These are phyloP conservation scores for Synanthedon vespiformis DNA, from an alignment of 2,888 invertebrate genomes.

Conservation along the genomic window DNA sequence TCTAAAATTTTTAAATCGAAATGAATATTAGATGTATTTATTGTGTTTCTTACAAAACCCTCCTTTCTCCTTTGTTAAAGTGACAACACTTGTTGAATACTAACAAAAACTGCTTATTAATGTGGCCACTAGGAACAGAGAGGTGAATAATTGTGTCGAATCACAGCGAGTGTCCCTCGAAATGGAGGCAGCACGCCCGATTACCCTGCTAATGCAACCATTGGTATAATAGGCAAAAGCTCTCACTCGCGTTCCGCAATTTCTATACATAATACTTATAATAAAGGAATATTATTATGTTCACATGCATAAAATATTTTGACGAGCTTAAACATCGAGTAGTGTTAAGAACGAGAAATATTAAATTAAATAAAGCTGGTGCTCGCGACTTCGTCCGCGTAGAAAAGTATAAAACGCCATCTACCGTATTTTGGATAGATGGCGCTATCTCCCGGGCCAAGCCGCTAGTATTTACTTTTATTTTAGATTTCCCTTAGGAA, in stretches of 20 bases:
- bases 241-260: constrained; percentile 19
- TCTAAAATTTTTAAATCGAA: too few species aligned
- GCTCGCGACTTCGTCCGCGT: too few species aligned
- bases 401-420: too few species aligned
- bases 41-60: not conserved
- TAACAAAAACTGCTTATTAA: constrained; percentile 11
- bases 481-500: too few species aligned
- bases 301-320: not conserved
- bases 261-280: constrained; percentile 14
- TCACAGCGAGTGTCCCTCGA: constrained; percentile 22
- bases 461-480: too few species aligned
- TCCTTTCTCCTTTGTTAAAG: constrained; percentile 2
- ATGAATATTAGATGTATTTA: too few species aligned
- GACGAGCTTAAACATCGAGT: too few species aligned
- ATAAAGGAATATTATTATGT: not conserved
- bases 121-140: constrained; percentile 2
- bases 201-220: constrained; percentile 30
- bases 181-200: constrained; percentile 25
- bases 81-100: constrained; percentile 12
- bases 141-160: constrained; percentile 15
- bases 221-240: constrained; percentile 38
- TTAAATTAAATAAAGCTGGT: too few species aligned
- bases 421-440: too few species aligned
- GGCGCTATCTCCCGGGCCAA: too few species aligned
- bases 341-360: too few species aligned